Conservation (phyloP, 2,113 vertebrate species). For the Pachyramphus minor region DNA sequence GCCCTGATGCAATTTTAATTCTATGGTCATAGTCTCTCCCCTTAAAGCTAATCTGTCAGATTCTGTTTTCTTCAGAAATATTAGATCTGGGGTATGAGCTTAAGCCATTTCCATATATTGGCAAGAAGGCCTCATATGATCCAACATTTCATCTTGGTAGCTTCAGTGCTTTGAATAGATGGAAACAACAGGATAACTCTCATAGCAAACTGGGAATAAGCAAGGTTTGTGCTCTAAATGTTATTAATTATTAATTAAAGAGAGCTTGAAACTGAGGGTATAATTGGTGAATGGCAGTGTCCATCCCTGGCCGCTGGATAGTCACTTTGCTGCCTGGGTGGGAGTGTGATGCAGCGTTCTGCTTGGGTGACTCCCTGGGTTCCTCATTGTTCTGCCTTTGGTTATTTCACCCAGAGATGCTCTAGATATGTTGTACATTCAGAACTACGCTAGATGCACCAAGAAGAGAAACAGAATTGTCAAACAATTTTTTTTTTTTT, state of each 20-base stretch:
- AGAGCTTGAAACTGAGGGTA: not conserved
- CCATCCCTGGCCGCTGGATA: not conserved
- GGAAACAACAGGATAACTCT: not conserved
- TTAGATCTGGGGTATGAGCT: not conserved
- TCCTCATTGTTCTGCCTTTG: not conserved
- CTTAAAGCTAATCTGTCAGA: not conserved
- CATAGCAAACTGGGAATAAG: not conserved
- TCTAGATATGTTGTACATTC: not conserved
- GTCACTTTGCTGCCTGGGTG: not conserved
- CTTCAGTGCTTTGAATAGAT: not conserved
- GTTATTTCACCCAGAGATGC: not conserved
- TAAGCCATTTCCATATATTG: not conserved
- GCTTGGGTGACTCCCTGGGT: not conserved
- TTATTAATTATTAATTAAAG: not conserved
- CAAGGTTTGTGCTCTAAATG: not conserved
- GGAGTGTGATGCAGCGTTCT: not conserved
- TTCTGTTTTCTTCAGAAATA: not conserved
- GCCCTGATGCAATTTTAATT: not conserved
- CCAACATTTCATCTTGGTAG: not conserved
- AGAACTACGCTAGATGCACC: not conserved
- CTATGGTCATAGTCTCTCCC: not conserved
- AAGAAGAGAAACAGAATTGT: not conserved
- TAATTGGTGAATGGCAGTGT: not conserved
- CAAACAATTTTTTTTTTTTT: not conserved
- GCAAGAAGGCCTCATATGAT: not conserved